Base-by-base conservation (phyloP, 2,113 vertebrate genomes). In the Onychostruthus taczanowskii region DNA sequence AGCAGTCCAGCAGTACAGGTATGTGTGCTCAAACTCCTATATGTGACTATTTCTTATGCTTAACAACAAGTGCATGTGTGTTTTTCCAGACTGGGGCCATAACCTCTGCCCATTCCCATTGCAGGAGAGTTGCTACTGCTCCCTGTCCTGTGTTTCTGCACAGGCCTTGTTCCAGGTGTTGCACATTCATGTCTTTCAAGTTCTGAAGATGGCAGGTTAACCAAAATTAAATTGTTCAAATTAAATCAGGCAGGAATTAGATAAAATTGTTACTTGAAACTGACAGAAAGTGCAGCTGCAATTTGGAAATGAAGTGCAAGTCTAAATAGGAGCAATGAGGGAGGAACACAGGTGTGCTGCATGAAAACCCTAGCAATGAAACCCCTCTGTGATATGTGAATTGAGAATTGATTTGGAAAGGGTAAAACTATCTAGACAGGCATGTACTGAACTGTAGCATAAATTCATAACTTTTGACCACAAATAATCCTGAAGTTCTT, bases 171-270 rank as follows among this genome's bases (percentile, higher is more conserved):
- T 18, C 46, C 84, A 90, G n/a, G 81, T 84, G 82, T 37, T 66
- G 66, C 47, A 62, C 39, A 83, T 91, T 68, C 28, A 33, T 31
- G 58, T n/a, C 35, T 79, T 97, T 94, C 64, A 89, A 90, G 58
- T 52, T 82, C 72, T 92, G 82, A 90, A 96, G 52, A 72, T 1
- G 18, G 69, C 39, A 95, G 21, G 10, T 68, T 81, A 96, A 89
- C 37, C 63, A 28, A 88, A 96, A 95, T 84, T 93, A 94, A 93
- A 94, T 73, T 89, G 56, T 39, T 78, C 81, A 90, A 62, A 94
- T 95, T 82, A 82, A 91, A 69, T 84, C 26, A 93, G 89, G 47
- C 47, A 70, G 47, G 22, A 96, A 88, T 73, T 79, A 94, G 28
- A 93, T 24, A 66, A 97, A 94, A 91, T 56, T 43, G 83, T 80